A percentile compares a stretch with the other conserved stretches of the same genome.
Conservation (phyloP, 2,113 vertebrate species). For the Entelurus aequoreus region DNA sequence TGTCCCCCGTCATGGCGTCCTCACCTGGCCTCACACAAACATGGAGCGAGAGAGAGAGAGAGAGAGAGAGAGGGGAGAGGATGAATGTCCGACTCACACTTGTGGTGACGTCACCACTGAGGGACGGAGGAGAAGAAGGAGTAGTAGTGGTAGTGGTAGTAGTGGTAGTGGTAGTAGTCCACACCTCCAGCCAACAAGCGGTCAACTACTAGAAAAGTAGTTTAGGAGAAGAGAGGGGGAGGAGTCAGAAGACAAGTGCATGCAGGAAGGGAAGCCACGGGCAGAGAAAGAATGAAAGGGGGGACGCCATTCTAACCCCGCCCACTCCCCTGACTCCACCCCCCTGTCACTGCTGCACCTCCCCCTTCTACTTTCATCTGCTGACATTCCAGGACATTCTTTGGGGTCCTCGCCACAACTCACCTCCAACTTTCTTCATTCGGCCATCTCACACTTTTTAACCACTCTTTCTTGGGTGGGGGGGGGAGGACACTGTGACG, state of each 20-base stretch:
- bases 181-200: slow-evolving; percentile 1
- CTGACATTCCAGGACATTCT: slow-evolving; percentile 51
- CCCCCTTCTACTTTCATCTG: slow-evolving; percentile 36
- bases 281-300: slow-evolving; percentile 37
- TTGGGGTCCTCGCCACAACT: slow-evolving; percentile 21
- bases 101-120: background rate
- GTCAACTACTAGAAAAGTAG: background rate
- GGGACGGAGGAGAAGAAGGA: background rate
- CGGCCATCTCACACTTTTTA: slow-evolving; percentile 35
- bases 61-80: slow-evolving; percentile 9
- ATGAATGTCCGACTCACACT: background rate
- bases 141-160: no score
- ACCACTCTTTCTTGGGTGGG: background rate
- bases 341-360: background rate
- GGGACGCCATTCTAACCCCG: slow-evolving; percentile 58
- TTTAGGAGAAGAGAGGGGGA: slow-evolving; percentile 21
- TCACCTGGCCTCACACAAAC: slow-evolving; percentile 77
- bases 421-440: slow-evolving; percentile 62
- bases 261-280: slow-evolving; percentile 37
- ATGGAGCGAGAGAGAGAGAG: background rate
- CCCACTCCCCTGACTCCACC: slow-evolving; percentile 28
- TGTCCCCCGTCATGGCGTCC: slow-evolving; percentile 94
- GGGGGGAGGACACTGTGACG: no score
- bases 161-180: no score
- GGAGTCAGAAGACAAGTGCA: slow-evolving; percentile 54